Evolutionary conservation across 1,140 invertebrate species (phyloP).

Genomic region (Steinernema khuongi): DNA sequence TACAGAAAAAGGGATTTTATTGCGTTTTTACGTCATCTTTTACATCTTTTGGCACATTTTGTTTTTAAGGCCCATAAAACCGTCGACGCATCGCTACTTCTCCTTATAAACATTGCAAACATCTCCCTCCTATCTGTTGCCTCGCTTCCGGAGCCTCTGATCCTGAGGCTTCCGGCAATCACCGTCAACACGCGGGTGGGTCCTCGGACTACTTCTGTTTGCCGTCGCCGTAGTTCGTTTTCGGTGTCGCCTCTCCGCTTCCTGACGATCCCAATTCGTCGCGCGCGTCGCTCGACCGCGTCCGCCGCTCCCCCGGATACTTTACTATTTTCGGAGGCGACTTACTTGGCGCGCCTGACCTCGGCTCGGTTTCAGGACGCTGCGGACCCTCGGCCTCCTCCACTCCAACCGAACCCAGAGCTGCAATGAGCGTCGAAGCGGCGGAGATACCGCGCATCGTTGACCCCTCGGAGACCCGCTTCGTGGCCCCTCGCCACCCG

Average conservation of each 20-base stretch:
- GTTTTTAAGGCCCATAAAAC: too few species aligned
- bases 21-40: too few species aligned
- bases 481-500: background rate
- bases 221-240: constrained; percentile 2
- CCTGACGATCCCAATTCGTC: constrained; percentile 12
- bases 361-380: background rate
- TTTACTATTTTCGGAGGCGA: constrained; percentile 9
- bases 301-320: constrained; percentile 4
- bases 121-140: too few species aligned
- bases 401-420: background rate
- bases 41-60: too few species aligned
- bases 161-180: background rate
- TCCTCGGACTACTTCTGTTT: background rate
- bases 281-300: constrained; percentile 9
- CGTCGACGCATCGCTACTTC: too few species aligned
- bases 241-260: constrained; percentile 13
- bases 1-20: too few species aligned
- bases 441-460: background rate
- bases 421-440: constrained; percentile 9
- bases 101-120: too few species aligned
- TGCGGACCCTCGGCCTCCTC: background rate
- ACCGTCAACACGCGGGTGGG: background rate
- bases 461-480: background rate
- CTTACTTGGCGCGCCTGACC: background rate
- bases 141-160: too few species aligned